Base-by-base conservation (phyloP, 2,797 vertebrate genomes). In the Galago senegalensis region DNA sequence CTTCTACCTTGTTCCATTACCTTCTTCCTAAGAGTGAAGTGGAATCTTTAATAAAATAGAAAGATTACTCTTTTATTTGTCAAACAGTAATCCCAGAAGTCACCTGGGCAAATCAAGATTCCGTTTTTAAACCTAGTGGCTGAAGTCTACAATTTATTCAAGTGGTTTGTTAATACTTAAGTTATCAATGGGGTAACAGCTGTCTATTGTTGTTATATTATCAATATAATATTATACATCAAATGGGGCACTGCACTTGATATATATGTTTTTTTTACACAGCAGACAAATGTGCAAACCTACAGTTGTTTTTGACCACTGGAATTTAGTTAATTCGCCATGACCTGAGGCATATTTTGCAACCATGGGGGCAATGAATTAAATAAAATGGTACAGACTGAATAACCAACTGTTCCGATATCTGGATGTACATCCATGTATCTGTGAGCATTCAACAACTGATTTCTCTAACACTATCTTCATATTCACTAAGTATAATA, bases 301-400 rank as follows among this genome's bases (percentile, higher is more conserved):
- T 63, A 53, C 46, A 80, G 63, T 18, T 65, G 56, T 34, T 85
- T 69, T 40, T 29, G 29, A 70, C 31, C 13, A 93, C 37, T 72
- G 29, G 43, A 85, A 73, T 85, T 87, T 31, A 84, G 37, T 69
- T 65, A 87, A 69, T 53, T n/a, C 49, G 31, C 25, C 79, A 34
- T 46, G 11, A 89, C 63, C 80, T 12, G 29, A 97, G 92, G 92
- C 75, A 92, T 73, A 94, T 95, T 53, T 40, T 91, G 89, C 65
- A 97, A 82, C 89, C 86, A 92, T 43, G 11, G 20, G 37, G 13
- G 69, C 89, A 87, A 25, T 49, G 31, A 84, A 58, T 81, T 70
- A 77, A 93, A 73, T 58, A 65, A 77, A 87, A 73, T 60, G 11
- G 49, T 12, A 92, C 5, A 79, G 40, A 79, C 0, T 16, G 43